Base-by-base conservation (phyloP, 1,140 invertebrate genomes). In the Acromyrmex echinatior region DNA sequence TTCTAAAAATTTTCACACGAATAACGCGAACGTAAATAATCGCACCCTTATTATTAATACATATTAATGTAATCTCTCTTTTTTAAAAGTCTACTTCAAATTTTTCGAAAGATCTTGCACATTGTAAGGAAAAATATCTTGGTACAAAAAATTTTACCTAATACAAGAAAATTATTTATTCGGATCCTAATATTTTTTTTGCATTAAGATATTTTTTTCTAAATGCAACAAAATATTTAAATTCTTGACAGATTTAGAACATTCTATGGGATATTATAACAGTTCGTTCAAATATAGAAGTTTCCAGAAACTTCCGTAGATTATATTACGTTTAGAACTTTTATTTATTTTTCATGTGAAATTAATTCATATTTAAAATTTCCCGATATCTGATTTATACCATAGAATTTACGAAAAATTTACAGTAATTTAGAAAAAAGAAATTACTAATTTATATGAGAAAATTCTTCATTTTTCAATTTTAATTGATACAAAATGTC, bases 381-480 rank as follows among this genome's bases (percentile, higher is more conserved):
- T 71, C 28, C 16, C 0, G 45, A 0, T n/a, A 78, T 49, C 35
- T 10, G 12, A 49, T 45, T 28, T 49, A 35, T 35, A n/a, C 14
- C 16, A 2, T 6, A 65, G 31, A 53, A 63, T 56, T 58, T 58
- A n/a, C 9, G 9, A 56, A 6, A n/a, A n/a, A 56, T 56, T 56
- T 56, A 56, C 4, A 56, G 53, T 56, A n/a, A 56, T 56, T 45
- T 16, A 58, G 16, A 2, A 25, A 58, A 49, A 82, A 73, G 25
- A 31, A 31, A 73, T n/a, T 3, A 18, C 10, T 68, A 56, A 58
- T 74, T 14, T 71, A 58, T 3, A 21, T 21, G 1, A 39, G 2
- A 60, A 60, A 25, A 16, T 60, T 60, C 6, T 45, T 39, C 14
- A 60, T 78, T 86, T 78, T 86, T 60, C 21, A 25, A 53, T 77